Conservation (phyloP, 2,113 vertebrate genomes). For the Gymnobelideus leadbeateri region DNA sequence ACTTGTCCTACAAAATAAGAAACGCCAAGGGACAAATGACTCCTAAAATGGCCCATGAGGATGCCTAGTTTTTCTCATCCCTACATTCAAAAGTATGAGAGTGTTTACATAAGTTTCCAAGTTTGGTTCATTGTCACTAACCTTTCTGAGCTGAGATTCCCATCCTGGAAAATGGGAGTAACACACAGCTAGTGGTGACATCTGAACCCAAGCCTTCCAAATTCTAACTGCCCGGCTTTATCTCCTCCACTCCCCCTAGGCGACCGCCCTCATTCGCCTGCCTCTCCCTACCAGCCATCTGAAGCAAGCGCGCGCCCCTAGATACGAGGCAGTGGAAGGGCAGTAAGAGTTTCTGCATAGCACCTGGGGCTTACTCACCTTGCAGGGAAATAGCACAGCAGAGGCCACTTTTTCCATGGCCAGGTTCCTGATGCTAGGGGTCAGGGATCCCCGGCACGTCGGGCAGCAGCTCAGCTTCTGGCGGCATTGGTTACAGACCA, state of each 20-base stretch:
- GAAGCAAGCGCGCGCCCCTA: neutral
- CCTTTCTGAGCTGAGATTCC: conserved; percentile 1
- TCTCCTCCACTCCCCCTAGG: neutral
- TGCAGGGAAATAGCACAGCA: conserved; percentile 90
- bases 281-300: neutral
- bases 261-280: neutral
- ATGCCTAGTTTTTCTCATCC: conserved; percentile 19
- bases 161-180: neutral
- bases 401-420: conserved; percentile 93
- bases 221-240: neutral
- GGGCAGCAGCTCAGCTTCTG: conserved; percentile 91
- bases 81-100: conserved; percentile 40
- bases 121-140: neutral
- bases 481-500: conserved; percentile 90
- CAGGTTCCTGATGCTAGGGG: conserved; percentile 89
- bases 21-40: conserved; percentile 49
- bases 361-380: conserved; percentile 82
- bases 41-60: conserved; percentile 2
- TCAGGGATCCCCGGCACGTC: conserved; percentile 88
- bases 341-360: neutral
- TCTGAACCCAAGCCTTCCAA: neutral
- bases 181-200: neutral
- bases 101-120: conserved; percentile 9
- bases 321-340: neutral
- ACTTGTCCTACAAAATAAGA: conserved; percentile 67